Conservation (phyloP, 2,888 invertebrate genomes). For the Reticulitermes lucifugus region DNA sequence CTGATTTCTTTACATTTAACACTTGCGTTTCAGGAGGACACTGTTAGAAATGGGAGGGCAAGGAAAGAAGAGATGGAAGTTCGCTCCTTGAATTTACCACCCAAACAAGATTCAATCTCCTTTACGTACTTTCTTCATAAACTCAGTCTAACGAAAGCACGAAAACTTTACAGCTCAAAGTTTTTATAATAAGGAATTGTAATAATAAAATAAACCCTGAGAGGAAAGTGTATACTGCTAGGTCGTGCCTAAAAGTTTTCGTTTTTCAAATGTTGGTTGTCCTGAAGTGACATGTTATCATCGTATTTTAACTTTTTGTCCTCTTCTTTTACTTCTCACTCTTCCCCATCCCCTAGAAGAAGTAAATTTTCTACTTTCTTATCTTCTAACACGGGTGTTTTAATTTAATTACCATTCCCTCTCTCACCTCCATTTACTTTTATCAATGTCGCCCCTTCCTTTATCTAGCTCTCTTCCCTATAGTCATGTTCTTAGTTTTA, state of each 20-base stretch:
- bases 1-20: neutral
- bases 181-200: constrained; percentile 43
- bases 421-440: constrained; percentile 49
- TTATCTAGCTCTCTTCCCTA: constrained; percentile 33
- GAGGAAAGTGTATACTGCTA: constrained; percentile 33
- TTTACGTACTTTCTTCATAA: constrained; percentile 38
- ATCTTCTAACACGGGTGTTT: constrained; percentile 51
- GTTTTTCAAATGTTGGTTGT: constrained; percentile 46
- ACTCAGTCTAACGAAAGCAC: neutral
- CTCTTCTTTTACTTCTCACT: constrained; percentile 8
- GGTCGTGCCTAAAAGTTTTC: constrained; percentile 42
- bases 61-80: neutral
- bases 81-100: constrained; percentile 21
- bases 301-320: constrained; percentile 47
- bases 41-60: neutral
- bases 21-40: neutral
- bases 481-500: constrained; percentile 23
- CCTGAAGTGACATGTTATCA: constrained; percentile 48
- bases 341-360: constrained; percentile 9
- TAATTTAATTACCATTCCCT: constrained; percentile 53
- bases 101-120: constrained; percentile 46
- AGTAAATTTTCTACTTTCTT: constrained; percentile 45
- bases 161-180: constrained; percentile 40
- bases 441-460: constrained; percentile 43
- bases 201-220: constrained; percentile 40